A percentile compares a stretch with the other conserved stretches of the same genome.
phyloP scores from a whole-genome alignment of 2,113 vertebrate genomes.

The Aramus guarauna region DNA sequence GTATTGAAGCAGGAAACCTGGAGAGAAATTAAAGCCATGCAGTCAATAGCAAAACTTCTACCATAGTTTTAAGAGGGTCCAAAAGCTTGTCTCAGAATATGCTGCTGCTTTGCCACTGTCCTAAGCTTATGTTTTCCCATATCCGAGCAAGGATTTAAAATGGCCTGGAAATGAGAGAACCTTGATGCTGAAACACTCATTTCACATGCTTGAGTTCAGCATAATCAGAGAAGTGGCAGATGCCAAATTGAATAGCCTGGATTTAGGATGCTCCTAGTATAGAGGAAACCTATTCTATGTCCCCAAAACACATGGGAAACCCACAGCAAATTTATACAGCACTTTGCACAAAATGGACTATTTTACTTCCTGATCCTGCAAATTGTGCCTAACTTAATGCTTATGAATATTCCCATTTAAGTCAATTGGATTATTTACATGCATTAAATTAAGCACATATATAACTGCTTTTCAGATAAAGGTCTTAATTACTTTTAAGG shows the following conservation, averaged over 20 bases:
- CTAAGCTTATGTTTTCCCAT: neutral
- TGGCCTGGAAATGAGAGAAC: neutral
- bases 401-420: constrained; percentile 59
- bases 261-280: neutral
- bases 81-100: neutral
- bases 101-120: neutral
- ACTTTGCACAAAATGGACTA: neutral
- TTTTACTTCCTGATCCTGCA: constrained; percentile 4
- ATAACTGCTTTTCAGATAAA: constrained; percentile 61
- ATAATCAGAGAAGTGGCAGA: neutral
- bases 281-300: neutral
- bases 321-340: neutral
- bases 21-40: neutral
- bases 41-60: neutral
- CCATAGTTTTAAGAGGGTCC: neutral
- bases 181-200: neutral
- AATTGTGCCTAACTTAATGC: constrained; percentile 8
- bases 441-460: constrained; percentile 58
- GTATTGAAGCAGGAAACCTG: neutral
- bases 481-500: constrained; percentile 63
- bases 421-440: constrained; percentile 49
- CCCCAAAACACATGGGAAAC: neutral
- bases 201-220: neutral
- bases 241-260: neutral
- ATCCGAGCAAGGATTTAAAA: neutral